Conservation (phyloP, 2,888 invertebrate genomes). For the Thymelicus acteon region DNA sequence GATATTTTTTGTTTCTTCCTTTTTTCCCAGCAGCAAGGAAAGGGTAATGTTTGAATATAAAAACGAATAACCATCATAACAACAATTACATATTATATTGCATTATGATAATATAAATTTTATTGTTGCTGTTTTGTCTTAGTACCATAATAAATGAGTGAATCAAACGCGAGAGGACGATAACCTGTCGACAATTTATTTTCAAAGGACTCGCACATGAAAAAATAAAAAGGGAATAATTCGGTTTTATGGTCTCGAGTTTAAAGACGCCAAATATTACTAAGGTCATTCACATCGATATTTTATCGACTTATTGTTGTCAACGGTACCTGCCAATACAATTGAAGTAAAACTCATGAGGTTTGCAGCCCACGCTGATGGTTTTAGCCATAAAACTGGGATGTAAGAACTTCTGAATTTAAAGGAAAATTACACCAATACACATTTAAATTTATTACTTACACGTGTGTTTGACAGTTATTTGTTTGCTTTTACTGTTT, state of each 20-base stretch:
- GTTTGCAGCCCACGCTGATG: conserved; percentile 21
- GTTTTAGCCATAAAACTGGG: conserved; percentile 10
- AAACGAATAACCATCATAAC: neutral
- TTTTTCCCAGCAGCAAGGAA: too few relatives aligned
- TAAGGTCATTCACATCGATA: conserved; percentile 26
- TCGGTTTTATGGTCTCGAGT: conserved; percentile 14
- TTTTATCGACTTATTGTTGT: conserved; percentile 28
- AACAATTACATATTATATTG: neutral
- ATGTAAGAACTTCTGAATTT: neutral
- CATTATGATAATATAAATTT: neutral
- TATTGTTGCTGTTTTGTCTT: neutral
- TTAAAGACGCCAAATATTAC: conserved; percentile 17
- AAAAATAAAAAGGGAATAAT: conserved; percentile 19
- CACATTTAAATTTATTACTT: too few relatives aligned
- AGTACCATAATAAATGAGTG: conserved; percentile 5
- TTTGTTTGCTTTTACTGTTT: too few relatives aligned
- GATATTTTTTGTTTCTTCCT: too few relatives aligned
- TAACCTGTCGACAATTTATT: conserved; percentile 18
- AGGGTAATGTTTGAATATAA: neutral
- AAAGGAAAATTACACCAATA: neutral
- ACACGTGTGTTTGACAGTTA: too few relatives aligned
- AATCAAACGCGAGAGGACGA: neutral
- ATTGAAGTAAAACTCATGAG: conserved; percentile 19
- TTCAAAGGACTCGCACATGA: neutral
- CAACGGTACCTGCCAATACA: conserved; percentile 1